Percentiles rank a stretch among this genome's conserved stretches.
phyloP scores from a whole-genome alignment of 1,140 invertebrate species.

The Anthonomus grandis region DNA sequence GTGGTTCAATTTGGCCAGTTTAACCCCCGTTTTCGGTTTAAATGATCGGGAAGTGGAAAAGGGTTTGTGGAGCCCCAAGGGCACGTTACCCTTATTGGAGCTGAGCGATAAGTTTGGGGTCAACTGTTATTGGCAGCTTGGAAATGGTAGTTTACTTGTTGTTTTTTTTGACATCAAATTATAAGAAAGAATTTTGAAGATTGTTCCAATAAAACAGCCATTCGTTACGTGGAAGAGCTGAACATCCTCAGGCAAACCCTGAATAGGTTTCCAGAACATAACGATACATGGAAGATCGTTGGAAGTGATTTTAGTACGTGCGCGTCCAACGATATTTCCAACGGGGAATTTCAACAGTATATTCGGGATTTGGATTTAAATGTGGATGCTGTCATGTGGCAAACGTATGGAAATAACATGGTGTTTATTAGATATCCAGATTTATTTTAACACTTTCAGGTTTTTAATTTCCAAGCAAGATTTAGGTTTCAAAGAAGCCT shows the following conservation, averaged over 20 bases:
- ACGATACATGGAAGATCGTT: slow-evolving; percentile 49
- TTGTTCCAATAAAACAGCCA: slow-evolving; percentile 51
- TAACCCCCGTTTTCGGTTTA: slow-evolving; percentile 52
- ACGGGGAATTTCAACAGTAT: slow-evolving; percentile 47
- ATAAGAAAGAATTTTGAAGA: slow-evolving; percentile 40
- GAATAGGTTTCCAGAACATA: slow-evolving; percentile 53
- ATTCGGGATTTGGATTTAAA: slow-evolving; percentile 52
- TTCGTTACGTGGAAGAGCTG: slow-evolving; percentile 55
- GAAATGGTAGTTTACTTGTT: slow-evolving; percentile 54
- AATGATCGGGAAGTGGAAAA: slow-evolving; percentile 46
- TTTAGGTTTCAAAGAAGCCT: slow-evolving; percentile 7
- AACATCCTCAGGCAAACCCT: slow-evolving; percentile 57
- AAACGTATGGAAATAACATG: slow-evolving; percentile 52
- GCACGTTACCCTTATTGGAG: slow-evolving; percentile 53
- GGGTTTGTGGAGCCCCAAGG: slow-evolving; percentile 54
- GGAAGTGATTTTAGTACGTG: slow-evolving; percentile 53
- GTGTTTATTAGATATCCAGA: background rate
- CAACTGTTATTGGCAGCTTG: slow-evolving; percentile 61
- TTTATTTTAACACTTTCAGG: slow-evolving; percentile 3
- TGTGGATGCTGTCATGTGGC: slow-evolving; percentile 59
- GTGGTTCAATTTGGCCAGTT: slow-evolving; percentile 51
- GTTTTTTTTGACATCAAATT: background rate
- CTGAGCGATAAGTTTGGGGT: slow-evolving; percentile 56
- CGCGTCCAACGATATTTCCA: slow-evolving; percentile 47
- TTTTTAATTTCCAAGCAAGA: slow-evolving; percentile 9